Conservation (phyloP, 2,113 vertebrate species). For the Aphyosemion australe region DNA sequence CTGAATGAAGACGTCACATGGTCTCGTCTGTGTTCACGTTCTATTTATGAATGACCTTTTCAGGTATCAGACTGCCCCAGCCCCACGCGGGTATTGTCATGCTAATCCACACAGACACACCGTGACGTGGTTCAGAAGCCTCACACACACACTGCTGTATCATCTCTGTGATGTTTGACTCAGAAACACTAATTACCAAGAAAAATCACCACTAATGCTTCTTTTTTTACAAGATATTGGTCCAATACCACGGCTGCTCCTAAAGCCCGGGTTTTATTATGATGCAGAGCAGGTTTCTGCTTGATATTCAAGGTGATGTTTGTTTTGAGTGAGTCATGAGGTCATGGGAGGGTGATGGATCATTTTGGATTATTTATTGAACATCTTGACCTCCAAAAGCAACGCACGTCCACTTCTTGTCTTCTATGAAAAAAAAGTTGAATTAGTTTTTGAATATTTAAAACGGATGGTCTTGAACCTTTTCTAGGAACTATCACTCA, state of each 20-base stretch:
- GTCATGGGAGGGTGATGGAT: conserved; percentile 8
- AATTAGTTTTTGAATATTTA: too few relatives aligned
- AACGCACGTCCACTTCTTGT: neutral
- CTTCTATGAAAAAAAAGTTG: neutral
- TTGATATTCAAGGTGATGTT: conserved; percentile 47
- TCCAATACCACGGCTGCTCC: conserved; percentile 32
- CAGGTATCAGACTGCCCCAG: conserved; percentile 5
- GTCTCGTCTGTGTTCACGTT: neutral
- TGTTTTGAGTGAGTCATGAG: conserved; percentile 26
- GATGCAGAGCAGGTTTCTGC: conserved; percentile 31
- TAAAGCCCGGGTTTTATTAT: conserved; percentile 16
- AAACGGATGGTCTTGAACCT: too few relatives aligned
- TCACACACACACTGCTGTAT: neutral
- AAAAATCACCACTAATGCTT: neutral
- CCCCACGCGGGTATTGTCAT: conserved; percentile 19
- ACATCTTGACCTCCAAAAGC: neutral
- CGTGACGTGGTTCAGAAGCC: too few relatives aligned
- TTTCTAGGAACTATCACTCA: too few relatives aligned
- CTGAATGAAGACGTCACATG: neutral
- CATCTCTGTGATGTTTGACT: too few relatives aligned
- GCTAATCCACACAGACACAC: conserved; percentile 18
- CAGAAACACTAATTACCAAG: neutral
- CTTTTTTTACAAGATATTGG: conserved; percentile 5
- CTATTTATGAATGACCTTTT: conserved; percentile 3
- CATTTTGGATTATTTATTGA: neutral